Base-by-base conservation (phyloP, 2,797 vertebrate species). In the Enteromius treurensis region DNA sequence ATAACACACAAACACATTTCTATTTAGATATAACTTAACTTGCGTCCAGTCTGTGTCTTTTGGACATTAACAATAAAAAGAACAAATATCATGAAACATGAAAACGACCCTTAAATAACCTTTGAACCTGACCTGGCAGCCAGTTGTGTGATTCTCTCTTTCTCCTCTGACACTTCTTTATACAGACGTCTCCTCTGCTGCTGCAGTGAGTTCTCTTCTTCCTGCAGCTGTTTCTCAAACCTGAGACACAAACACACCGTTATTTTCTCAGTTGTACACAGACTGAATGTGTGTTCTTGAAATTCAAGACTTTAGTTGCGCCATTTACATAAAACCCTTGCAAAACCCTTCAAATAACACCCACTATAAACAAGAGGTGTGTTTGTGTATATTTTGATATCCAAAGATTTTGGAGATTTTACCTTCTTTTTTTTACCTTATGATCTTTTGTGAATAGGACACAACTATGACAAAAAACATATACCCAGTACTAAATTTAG, bases 191-290 rank as follows among this genome's bases (percentile, higher is more conserved):
- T 94, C 79, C 95, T 95, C 92, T 98, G 97, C 91, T 97, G 97
- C 92, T 97, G 96, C 82, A 99, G 89, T 0, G 92, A 93, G 78
- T 95, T 89, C 90, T 98, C 96, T 91, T 98, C 97, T 90, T 98
- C 96, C 90, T 96, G 95, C 83, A 98, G 92, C 91, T 98, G 97
- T 93, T 97, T 96, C 92, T 97, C 97, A 1, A 95, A 96, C 84
- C 98, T 99, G 88, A 86, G 21, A 84, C 73, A 84, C 42, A 80
- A 17, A 26, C 17, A 42, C 69, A 40, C 13, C 34, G 14, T 17
- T 10, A 68, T 29, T 53, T 15, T 32, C 7, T 40, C 23, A n/a
- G 4, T 17, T 69, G 21, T 47, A 62, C 17, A 4, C 13, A 8
- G 15, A 29, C 21, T 62, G 15, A 15, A 49, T 73, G 23, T 10